Base-by-base conservation (phyloP, 2,113 vertebrate genomes). In the Amphilophus citrinellus region DNA sequence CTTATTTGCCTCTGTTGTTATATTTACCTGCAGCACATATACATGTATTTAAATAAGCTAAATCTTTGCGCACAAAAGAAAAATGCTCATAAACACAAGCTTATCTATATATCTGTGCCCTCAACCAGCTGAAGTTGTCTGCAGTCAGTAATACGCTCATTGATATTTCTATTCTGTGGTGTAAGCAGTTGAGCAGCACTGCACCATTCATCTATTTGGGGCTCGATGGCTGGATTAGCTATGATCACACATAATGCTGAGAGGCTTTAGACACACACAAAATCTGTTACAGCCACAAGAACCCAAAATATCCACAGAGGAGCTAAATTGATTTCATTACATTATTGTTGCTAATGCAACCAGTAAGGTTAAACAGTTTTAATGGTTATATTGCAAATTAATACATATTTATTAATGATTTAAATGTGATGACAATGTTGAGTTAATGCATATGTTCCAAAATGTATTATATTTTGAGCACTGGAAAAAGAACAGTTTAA, bases 191-290 rank as follows among this genome's bases (percentile, higher is more conserved):
- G 91, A 91, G 91, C 91, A 87, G 84, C 82, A 75, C 76, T 42
- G 88, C 82, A 24, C 77, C 73, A 61, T 86, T 88, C 87, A 86
- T 83, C 80, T 91, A 65, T 88, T 86, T 44, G 79, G 84, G 83
- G 88, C 91, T 88, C 75, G 88, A 92, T 93, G 88, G 84, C 84
- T 85, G 88, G 90, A 93, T 94, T 93, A 92, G 65, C 90, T 79
- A 27, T 88, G 90, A 93, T 95, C 91, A 82, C 88, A 86, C 83
- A 85, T 92, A 89, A 93, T 90, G 89, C 90, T 85, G 87, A 84
- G 83, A 87, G 86, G 89, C 82, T 92, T 93, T 85, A 90, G 79
- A 84, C 37, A 22, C 79, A 44, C 37, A 27, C 79, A 60, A 80
- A 91, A 83, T 91, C 88, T 87, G 77, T 88, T 88, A 73, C 79